These are phyloP conservation scores for Orius laevigatus DNA, from an alignment of 1,140 invertebrate species.

Conservation along the genomic window DNA sequence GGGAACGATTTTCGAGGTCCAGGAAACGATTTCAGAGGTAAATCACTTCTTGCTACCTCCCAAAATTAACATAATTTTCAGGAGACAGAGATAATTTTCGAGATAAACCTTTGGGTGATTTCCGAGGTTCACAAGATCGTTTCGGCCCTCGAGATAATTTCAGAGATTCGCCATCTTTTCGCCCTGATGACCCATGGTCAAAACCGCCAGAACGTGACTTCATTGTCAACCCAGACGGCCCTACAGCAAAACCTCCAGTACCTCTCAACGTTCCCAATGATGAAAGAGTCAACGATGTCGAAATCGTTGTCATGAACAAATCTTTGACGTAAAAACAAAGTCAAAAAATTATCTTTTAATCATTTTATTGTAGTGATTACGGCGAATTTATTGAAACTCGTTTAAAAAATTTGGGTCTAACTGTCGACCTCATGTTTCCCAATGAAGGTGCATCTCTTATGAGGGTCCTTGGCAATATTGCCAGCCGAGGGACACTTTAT, in stretches of 20 bases:
- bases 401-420: slow-evolving; percentile 61
- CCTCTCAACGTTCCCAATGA: slow-evolving; percentile 6
- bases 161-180: slow-evolving; percentile 6
- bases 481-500: slow-evolving; percentile 67
- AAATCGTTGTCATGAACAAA: slow-evolving; percentile 71
- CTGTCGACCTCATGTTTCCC: slow-evolving; percentile 73
- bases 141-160: slow-evolving; percentile 8
- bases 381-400: slow-evolving; percentile 73
- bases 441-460: slow-evolving; percentile 73
- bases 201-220: neutral
- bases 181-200: slow-evolving; percentile 4
- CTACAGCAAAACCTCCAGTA: slow-evolving; percentile 20
- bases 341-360: neutral
- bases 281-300: slow-evolving; percentile 61
- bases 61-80: neutral
- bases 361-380: slow-evolving; percentile 47
- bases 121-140: slow-evolving; percentile 19
- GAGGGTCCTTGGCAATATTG: slow-evolving; percentile 74
- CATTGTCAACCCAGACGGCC: slow-evolving; percentile 3
- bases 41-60: slow-evolving; percentile 8
- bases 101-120: slow-evolving; percentile 1
- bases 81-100: too few species aligned
- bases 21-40: slow-evolving; percentile 22
- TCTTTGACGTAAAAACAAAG: slow-evolving; percentile 48
- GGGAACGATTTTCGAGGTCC: too few species aligned